Evolutionary conservation across 2,888 invertebrate species (phyloP).

Genomic region (Trissolcus japonicus): DNA sequence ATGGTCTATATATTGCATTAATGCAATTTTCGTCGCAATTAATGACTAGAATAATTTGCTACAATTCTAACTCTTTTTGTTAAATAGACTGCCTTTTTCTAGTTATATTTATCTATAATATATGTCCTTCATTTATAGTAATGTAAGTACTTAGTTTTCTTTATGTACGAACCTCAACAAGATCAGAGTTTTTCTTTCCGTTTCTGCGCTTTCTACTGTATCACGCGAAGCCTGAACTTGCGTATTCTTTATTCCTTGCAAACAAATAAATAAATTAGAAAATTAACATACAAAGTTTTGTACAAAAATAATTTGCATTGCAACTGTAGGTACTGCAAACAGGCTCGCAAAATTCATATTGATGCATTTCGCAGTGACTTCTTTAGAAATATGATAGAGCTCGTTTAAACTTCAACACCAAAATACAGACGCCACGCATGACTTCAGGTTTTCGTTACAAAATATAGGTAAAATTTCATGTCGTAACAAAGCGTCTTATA

Average conservation of each 20-base stretch:
- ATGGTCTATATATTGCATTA: conserved; percentile 56
- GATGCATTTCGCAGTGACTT: conserved; percentile 19
- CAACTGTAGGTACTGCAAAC: conserved; percentile 50
- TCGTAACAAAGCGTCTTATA: conserved; percentile 29
- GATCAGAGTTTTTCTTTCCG: conserved; percentile 73
- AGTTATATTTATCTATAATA: conserved; percentile 71
- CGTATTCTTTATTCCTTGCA: neutral
- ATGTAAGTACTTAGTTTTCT: conserved; percentile 79
- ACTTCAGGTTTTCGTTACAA: no score
- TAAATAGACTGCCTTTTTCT: conserved; percentile 64
- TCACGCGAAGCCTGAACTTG: conserved; percentile 20
- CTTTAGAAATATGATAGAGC: neutral
- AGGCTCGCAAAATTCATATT: conserved; percentile 21
- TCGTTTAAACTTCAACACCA: neutral
- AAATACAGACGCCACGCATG: conserved; percentile 18
- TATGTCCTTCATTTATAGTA: conserved; percentile 75
- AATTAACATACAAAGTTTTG: conserved; percentile 37
- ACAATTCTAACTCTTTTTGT: conserved; percentile 68
- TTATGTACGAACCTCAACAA: conserved; percentile 76
- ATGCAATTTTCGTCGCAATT: conserved; percentile 62
- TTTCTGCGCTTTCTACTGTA: conserved; percentile 64
- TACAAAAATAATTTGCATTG: conserved; percentile 53
- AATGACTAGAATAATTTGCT: conserved; percentile 73
- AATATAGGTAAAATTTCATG: conserved; percentile 24
- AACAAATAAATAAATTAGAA: conserved; percentile 36